A percentile compares a stretch with the other conserved stretches of the same genome.
These are phyloP conservation scores for Macaria liturata DNA, from an alignment of 2,888 invertebrate genomes.

Conservation along the genomic window DNA sequence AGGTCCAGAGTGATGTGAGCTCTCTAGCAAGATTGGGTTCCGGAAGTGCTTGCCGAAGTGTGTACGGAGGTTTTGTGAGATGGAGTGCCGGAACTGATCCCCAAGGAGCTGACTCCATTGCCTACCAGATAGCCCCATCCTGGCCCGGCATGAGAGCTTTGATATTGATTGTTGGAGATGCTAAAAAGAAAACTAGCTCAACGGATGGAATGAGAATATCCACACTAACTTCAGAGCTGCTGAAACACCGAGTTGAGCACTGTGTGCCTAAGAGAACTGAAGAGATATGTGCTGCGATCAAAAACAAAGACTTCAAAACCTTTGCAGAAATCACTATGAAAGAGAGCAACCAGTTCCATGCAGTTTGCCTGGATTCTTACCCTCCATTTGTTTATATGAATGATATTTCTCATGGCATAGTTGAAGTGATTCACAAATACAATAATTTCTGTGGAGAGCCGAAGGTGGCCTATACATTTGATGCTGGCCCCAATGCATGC, in stretches of 20 bases:
- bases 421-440: slow-evolving; percentile 91
- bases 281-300: slow-evolving; percentile 82
- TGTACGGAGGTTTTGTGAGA: slow-evolving; percentile 96
- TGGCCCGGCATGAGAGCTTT: slow-evolving; percentile 96
- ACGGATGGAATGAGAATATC: slow-evolving; percentile 94
- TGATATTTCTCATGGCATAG: slow-evolving; percentile 91
- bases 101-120: slow-evolving; percentile 90
- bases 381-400: slow-evolving; percentile 98
- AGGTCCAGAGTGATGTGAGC: slow-evolving; percentile 88
- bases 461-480: slow-evolving; percentile 97
- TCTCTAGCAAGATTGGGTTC: slow-evolving; percentile 93
- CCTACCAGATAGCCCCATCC: slow-evolving; percentile 88
- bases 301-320: slow-evolving; percentile 87
- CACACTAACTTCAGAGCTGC: slow-evolving; percentile 91
- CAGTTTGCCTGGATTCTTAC: slow-evolving; percentile 95
- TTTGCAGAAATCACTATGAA: slow-evolving; percentile 98
- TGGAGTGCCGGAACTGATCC: slow-evolving; percentile 90
- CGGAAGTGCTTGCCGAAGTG: slow-evolving; percentile 98
- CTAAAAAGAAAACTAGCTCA: slow-evolving; percentile 92
- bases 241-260: slow-evolving; percentile 88
- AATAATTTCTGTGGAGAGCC: slow-evolving; percentile 86
- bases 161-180: slow-evolving; percentile 94
- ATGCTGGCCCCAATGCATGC: slow-evolving; percentile 99
- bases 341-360: slow-evolving; percentile 99
- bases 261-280: slow-evolving; percentile 89